A percentile compares a stretch with the other conserved stretches of the same genome.
Conservation (phyloP, 2,113 vertebrate species). For the Oxyura jamaicensis region DNA sequence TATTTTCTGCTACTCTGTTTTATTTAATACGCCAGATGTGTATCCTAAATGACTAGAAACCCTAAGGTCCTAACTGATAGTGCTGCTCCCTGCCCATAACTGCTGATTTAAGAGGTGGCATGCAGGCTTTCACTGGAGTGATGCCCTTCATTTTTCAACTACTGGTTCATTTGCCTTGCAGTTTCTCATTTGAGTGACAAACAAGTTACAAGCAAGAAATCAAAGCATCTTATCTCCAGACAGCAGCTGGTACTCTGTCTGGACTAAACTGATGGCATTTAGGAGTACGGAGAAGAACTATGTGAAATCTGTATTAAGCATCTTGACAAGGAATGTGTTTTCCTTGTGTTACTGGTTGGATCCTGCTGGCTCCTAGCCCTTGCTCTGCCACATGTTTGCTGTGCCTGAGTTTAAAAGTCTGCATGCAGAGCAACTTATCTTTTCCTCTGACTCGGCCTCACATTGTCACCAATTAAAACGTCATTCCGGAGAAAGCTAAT, state of each 20-base stretch:
- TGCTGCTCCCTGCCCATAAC: background rate
- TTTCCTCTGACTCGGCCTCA: background rate
- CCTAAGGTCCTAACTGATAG: background rate
- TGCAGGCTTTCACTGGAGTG: background rate
- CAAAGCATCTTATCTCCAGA: constrained; percentile 45
- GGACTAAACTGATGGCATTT: constrained; percentile 19
- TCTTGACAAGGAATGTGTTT: constrained; percentile 12
- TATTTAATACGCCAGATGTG: background rate
- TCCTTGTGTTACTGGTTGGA: background rate
- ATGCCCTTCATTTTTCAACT: constrained; percentile 42
- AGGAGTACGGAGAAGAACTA: background rate
- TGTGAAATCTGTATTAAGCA: constrained; percentile 24
- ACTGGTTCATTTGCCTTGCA: background rate
- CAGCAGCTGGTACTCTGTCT: constrained; percentile 35
- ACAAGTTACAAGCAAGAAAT: constrained; percentile 20
- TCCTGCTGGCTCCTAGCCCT: background rate
- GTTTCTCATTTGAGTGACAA: constrained; percentile 25
- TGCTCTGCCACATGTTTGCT: background rate
- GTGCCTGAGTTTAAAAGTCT: background rate
- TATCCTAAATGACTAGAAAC: background rate
- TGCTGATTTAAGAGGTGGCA: background rate
- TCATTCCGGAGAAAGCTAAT: background rate
- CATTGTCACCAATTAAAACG: constrained; percentile 5
- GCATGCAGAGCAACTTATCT: background rate
- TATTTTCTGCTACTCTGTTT: background rate